These are phyloP conservation scores for Leptinotarsa texana DNA, from an alignment of 1,140 invertebrate species.

Conservation along the genomic window DNA sequence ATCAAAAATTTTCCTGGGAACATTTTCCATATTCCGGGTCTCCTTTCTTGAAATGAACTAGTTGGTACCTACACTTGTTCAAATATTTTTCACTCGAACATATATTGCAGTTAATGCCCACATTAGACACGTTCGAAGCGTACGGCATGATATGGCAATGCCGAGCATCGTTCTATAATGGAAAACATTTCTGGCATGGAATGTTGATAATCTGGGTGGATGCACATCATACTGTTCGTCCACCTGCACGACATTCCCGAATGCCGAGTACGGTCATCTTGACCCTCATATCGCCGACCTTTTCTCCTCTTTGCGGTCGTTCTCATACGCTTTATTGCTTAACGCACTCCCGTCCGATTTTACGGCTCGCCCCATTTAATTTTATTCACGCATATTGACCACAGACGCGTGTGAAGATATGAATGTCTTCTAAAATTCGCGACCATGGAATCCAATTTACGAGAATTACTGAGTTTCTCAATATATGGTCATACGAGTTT, in stretches of 20 bases:
- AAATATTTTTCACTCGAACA: neutral
- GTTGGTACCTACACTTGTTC: too few species aligned
- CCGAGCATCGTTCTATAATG: slow-evolving; percentile 36
- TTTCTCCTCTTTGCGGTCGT: slow-evolving; percentile 29
- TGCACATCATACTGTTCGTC: slow-evolving; percentile 28
- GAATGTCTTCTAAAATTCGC: slow-evolving; percentile 11
- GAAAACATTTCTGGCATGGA: slow-evolving; percentile 43
- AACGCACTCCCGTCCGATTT: slow-evolving; percentile 26
- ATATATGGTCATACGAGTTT: neutral
- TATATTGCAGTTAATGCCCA: neutral
- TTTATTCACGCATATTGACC: slow-evolving; percentile 31
- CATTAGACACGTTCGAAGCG: slow-evolving; percentile 3
- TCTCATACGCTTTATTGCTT: slow-evolving; percentile 28
- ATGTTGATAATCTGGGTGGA: slow-evolving; percentile 45
- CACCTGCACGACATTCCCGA: slow-evolving; percentile 39
- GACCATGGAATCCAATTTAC: slow-evolving; percentile 5
- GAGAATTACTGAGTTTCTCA: neutral
- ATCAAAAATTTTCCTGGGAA: too few species aligned
- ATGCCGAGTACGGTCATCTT: slow-evolving; percentile 37
- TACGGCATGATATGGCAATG: slow-evolving; percentile 34
- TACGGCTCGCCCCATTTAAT: slow-evolving; percentile 29
- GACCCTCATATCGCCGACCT: slow-evolving; percentile 28
- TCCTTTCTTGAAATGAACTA: too few species aligned
- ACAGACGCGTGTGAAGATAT: slow-evolving; percentile 17
- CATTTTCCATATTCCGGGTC: too few species aligned